Conservation (phyloP, 2,888 invertebrate genomes). For the Pyrrhosoma nymphula region DNA sequence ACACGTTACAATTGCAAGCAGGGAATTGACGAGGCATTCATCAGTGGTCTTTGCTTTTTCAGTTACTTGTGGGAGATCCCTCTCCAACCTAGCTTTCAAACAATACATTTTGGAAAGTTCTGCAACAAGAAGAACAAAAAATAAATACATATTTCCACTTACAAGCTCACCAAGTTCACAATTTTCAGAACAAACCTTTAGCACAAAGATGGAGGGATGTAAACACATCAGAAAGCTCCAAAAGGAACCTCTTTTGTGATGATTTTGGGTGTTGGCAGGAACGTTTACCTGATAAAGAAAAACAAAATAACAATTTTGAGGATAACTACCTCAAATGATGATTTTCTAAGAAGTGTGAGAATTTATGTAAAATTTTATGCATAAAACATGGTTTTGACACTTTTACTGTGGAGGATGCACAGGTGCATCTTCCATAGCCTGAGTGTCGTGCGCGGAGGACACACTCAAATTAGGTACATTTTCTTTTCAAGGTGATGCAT, state of each 20-base stretch:
- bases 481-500: no score
- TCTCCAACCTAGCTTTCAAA: constrained; percentile 77
- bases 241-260: constrained; percentile 71
- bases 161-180: background rate
- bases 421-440: background rate
- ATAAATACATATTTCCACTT: background rate
- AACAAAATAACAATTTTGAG: background rate
- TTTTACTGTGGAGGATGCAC: background rate
- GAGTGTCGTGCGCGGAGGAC: background rate
- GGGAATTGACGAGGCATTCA: constrained; percentile 77
- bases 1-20: constrained; percentile 76
- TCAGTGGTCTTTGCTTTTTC: constrained; percentile 77
- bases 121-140: constrained; percentile 71
- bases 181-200: constrained; percentile 70
- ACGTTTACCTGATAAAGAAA: constrained; percentile 69
- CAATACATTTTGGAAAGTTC: constrained; percentile 76
- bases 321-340: background rate
- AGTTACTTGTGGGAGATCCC: constrained; percentile 77
- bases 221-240: constrained; percentile 71
- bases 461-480: no score
- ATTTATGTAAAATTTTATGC: no score
- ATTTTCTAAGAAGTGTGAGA: no score
- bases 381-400: background rate
- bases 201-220: constrained; percentile 71
- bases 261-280: constrained; percentile 71